Evolutionary conservation across 2,113 vertebrate species (phyloP).

Genomic region (Mus pahari): DNA sequence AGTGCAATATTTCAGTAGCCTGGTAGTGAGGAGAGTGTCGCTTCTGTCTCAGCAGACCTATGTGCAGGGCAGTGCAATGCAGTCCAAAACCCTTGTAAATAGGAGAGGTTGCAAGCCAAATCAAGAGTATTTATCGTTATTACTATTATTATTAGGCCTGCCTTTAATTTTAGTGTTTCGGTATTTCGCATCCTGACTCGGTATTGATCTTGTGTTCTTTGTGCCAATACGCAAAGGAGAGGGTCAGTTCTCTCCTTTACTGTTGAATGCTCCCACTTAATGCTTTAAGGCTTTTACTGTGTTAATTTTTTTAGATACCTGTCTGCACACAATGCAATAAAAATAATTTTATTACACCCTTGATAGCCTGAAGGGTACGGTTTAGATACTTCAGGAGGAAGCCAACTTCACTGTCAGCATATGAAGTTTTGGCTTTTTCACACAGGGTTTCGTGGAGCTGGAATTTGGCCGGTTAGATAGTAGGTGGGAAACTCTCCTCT

Average conservation of each 20-base stretch:
- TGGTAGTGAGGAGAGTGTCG: conserved; percentile 88
- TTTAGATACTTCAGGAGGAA: conserved; percentile 28
- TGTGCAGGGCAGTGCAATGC: conserved; percentile 88
- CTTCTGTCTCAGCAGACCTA: conserved; percentile 91
- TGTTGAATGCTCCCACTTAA: conserved; percentile 97
- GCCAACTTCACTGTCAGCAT: neutral
- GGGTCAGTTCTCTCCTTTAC: conserved; percentile 91
- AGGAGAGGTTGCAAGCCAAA: conserved; percentile 87
- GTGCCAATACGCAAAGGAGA: conserved; percentile 90
- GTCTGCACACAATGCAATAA: conserved; percentile 99
- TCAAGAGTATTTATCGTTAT: conserved; percentile 86
- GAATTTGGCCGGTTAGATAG: neutral
- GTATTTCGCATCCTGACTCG: conserved; percentile 84
- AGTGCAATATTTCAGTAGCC: conserved; percentile 92
- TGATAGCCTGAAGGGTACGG: conserved; percentile 74
- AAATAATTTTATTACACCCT: conserved; percentile 98
- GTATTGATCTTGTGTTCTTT: conserved; percentile 90
- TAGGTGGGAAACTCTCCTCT: neutral
- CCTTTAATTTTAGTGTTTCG: conserved; percentile 93
- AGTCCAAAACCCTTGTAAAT: conserved; percentile 91
- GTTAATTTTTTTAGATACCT: conserved; percentile 98
- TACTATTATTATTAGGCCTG: conserved; percentile 89
- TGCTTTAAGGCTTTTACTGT: conserved; percentile 96
- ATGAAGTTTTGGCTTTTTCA: neutral
- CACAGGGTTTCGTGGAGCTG: neutral